phyloP scores from a whole-genome alignment of 2,113 vertebrate species.

The Ictalurus punctatus region DNA sequence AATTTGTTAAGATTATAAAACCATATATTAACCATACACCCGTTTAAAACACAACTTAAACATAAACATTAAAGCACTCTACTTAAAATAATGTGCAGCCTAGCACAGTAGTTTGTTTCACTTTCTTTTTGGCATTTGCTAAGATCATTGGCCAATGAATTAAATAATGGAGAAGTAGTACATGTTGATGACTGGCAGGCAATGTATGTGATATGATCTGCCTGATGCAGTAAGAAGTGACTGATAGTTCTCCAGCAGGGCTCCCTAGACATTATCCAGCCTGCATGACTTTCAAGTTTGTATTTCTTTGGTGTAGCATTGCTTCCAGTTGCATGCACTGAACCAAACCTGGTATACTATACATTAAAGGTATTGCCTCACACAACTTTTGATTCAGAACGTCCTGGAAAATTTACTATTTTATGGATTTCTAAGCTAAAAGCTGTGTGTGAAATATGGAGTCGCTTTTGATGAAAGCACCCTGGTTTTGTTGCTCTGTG shows the following conservation, averaged over 20 bases:
- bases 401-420: slow-evolving; percentile 31
- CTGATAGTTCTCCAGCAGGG: neutral
- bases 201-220: neutral
- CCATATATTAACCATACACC: neutral
- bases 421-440: slow-evolving; percentile 11
- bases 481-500: slow-evolving; percentile 36
- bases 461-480: slow-evolving; percentile 38
- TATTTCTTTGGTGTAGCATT: neutral
- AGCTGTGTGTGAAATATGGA: slow-evolving; percentile 2
- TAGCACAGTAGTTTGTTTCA: neutral
- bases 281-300: neutral
- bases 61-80: neutral
- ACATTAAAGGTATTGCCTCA: slow-evolving; percentile 32
- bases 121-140: neutral
- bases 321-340: slow-evolving; percentile 27
- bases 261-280: neutral
- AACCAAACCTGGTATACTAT: slow-evolving; percentile 8
- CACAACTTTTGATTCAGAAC: slow-evolving; percentile 1
- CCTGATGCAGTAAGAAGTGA: slow-evolving; percentile 3
- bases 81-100: too few species aligned
- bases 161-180: slow-evolving; percentile 16
- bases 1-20: too few species aligned
- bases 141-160: neutral
- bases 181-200: slow-evolving; percentile 1
- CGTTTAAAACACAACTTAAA: neutral